Base-by-base conservation (phyloP, 2,797 vertebrate species). In the Meriones psammophilus region DNA sequence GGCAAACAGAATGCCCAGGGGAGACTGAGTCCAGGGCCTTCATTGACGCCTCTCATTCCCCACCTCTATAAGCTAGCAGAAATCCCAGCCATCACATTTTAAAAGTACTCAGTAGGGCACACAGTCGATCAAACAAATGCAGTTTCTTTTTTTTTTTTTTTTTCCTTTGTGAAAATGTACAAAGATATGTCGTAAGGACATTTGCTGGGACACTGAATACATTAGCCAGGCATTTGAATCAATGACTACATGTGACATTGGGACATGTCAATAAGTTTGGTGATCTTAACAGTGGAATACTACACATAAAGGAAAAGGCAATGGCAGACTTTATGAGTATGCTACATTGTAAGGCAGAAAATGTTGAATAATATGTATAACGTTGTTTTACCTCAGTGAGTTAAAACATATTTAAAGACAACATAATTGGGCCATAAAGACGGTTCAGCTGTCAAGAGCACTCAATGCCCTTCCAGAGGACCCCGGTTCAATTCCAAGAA, bases 181-280 rank as follows among this genome's bases (percentile, higher is more conserved):
- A 17, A 15, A 26, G 60, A 24, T 7, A 24, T 0, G 42, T 33
- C 8, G 4, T 5, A 3, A 28, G 26, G 68, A 17, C 6, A 14
- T n/a, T 46, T 1, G 14, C 8, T 2, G 2, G 30, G 54, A 26
- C 0, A 3, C 24, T 33, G 30, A 20, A 12, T 6, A 1, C 3
- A 0, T 28, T 5, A n/a, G 30, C 26, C 73, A 22, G 2, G 8
- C 64, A 0, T 58, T 3, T 3, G 80, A 68, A 64, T 64, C 18
- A 39, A 10, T 39, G 2, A 8, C 60, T 3, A 0, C 4, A 9
- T 36, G 68, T 7, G 8, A 0, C 0, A 1, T 54, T 24, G 83
- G 77, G 18, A 66, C 64, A 22, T 0, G 28, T 66, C 2, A 18
- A 17, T 4, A 10, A 71, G 33, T 4, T n/a, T 33, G n/a, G 10